A percentile compares a stretch with the other conserved stretches of the same genome.
phyloP scores from a whole-genome alignment of 2,113 vertebrate species.

The Zingel zingel region DNA sequence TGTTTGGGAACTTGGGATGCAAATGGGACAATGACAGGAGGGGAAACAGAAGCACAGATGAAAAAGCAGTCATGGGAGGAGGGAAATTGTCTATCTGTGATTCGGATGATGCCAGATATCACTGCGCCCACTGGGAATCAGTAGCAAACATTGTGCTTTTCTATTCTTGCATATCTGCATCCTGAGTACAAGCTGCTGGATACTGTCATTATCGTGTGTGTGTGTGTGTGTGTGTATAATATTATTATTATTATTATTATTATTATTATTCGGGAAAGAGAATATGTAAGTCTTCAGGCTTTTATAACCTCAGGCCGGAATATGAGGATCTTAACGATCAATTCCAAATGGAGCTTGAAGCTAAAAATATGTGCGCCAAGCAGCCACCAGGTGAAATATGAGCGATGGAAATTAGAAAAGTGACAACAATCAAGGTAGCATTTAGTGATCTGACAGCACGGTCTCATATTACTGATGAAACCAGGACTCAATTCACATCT shows the following conservation, averaged over 20 bases:
- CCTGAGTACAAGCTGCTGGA: slow-evolving; percentile 44
- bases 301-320: slow-evolving; percentile 30
- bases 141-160: slow-evolving; percentile 45
- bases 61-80: slow-evolving; percentile 42
- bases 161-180: slow-evolving; percentile 65
- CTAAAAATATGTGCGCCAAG: slow-evolving; percentile 76
- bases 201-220: slow-evolving; percentile 26
- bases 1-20: neutral
- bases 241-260: too few relatives aligned
- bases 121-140: slow-evolving; percentile 51
- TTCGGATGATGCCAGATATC: slow-evolving; percentile 62
- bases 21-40: slow-evolving; percentile 13
- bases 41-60: neutral
- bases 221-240: slow-evolving; percentile 1
- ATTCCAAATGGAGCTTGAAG: slow-evolving; percentile 70
- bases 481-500: slow-evolving; percentile 52
- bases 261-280: neutral
- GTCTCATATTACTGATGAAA: slow-evolving; percentile 70
- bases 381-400: slow-evolving; percentile 67
- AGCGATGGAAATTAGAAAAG: slow-evolving; percentile 64
- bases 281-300: neutral
- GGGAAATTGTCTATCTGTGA: slow-evolving; percentile 45
- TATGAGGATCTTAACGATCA: slow-evolving; percentile 66
- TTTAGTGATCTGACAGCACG: slow-evolving; percentile 64
- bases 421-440: slow-evolving; percentile 62